Base-by-base conservation (phyloP, 2,113 vertebrate species). In the Callocephalon fimbriatum region DNA sequence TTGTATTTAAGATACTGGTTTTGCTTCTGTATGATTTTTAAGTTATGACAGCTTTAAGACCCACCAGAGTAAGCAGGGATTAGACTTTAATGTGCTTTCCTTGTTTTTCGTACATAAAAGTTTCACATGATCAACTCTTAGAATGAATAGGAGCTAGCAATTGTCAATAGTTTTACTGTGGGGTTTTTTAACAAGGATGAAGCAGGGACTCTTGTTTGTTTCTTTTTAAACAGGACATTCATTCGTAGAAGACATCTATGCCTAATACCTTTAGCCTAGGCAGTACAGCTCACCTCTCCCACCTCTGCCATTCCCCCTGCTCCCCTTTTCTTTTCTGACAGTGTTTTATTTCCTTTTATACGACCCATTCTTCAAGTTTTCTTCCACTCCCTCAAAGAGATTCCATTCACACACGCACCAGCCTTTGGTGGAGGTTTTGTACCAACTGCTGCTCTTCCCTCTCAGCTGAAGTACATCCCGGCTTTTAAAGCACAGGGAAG, bases 21-120 rank as follows among this genome's bases (percentile, higher is more conserved):
- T 77, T 88, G 27, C 42, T 77, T 78, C 79, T 54, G 32, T 22
- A 70, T 23, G 0, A 85, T 62, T 90, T 81, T 22, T 26, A 73
- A 85, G 67, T 26, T 63, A 93, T 88, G 79, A 93, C 88, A 86
- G 68, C 66, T 94, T 77, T 84, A 96, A 94, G 58, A 89, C 35
- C 32, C 47, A 81, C 54, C 45, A 72, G 35, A 81, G 56, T 45
- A 91, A 82, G 37, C 15, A 58, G 22, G n/a, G 42, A 88, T 88
- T 95, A 88, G 81, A 42, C 37, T 83, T 86, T 47, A 86, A 87
- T 75, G 32, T 51, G 38, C 47, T 95, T 63, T 50, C n/a, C 38
- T 73, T 94, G 72, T 37, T 84, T 88, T 95, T 86, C 47, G 51
- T n/a, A 38, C 42, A 80, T 82, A 76, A 90, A 94, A 93, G 77